Percentiles rank a stretch among this genome's conserved stretches.
Conservation (phyloP, 1,140 invertebrate genomes). For the Zaprionus vittiger region DNA sequence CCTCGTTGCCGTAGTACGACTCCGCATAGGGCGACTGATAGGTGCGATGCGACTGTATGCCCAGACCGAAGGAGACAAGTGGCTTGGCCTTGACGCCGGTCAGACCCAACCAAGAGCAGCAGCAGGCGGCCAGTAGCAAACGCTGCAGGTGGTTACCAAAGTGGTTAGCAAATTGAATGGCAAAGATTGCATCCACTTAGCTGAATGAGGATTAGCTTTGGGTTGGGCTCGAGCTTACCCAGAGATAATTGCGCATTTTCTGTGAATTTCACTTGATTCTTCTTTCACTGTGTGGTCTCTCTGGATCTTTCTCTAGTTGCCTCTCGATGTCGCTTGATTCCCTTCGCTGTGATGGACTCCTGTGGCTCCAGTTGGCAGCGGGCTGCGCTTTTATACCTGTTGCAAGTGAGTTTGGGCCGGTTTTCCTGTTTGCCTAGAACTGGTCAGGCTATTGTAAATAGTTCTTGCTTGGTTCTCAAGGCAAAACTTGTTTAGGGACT, state of each 20-base stretch:
- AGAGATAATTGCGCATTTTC: constrained; percentile 64
- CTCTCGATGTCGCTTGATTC: neutral
- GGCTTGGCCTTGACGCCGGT: constrained; percentile 55
- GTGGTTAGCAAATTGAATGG: constrained; percentile 10
- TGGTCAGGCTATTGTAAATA: neutral
- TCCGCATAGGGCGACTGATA: neutral
- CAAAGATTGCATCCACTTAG: constrained; percentile 1
- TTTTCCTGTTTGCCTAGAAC: neutral
- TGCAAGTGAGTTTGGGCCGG: neutral
- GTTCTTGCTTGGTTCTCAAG: neutral
- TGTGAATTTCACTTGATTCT: constrained; percentile 7
- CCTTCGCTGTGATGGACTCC: neutral
- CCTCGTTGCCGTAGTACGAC: constrained; percentile 25
- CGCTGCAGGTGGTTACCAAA: constrained; percentile 29
- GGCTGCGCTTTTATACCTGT: neutral
- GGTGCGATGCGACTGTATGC: constrained; percentile 40
- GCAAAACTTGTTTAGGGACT: constrained; percentile 4
- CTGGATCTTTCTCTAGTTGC: neutral
- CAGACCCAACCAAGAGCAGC: constrained; percentile 2
- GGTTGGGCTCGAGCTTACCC: constrained; percentile 38
- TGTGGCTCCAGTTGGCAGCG: neutral
- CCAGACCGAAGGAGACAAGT: constrained; percentile 55
- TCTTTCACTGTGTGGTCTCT: neutral
- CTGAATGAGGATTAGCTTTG: neutral
- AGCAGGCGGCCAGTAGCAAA: constrained; percentile 35